Percentiles rank a stretch among this genome's conserved stretches.
Conservation (phyloP, 2,113 vertebrate species). For the Colius striatus region DNA sequence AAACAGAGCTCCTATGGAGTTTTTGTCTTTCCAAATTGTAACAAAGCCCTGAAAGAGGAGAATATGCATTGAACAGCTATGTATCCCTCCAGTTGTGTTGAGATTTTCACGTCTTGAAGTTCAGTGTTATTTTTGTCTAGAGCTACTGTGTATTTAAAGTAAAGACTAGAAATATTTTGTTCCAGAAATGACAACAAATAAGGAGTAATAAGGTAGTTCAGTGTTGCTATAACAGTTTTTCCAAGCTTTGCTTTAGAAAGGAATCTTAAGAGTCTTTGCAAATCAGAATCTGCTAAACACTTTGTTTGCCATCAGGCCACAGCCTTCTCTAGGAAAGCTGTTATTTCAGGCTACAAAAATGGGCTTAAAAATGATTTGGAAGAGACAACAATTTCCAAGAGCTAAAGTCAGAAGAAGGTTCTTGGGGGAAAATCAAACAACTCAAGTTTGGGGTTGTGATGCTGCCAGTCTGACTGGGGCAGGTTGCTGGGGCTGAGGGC, state of each 20-base stretch:
- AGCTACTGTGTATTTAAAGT: too few species aligned
- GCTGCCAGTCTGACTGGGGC: too few species aligned
- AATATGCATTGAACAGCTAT: neutral
- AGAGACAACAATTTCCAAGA: neutral
- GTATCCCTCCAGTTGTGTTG: neutral
- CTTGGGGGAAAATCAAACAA: too few species aligned
- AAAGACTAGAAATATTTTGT: neutral
- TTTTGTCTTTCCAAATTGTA: neutral
- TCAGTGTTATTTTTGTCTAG: too few species aligned
- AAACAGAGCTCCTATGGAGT: neutral
- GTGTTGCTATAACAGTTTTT: neutral
- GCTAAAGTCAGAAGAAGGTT: too few species aligned
- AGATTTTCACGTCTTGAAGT: neutral
- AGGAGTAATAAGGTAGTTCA: neutral
- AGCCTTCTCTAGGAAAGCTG: neutral
- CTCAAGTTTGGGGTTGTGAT: too few species aligned
- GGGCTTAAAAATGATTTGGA: too few species aligned
- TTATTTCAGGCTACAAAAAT: neutral
- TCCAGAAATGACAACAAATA: neutral
- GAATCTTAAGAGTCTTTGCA: neutral
- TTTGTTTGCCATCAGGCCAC: neutral
- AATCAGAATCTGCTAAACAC: neutral
- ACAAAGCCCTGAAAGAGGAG: neutral
- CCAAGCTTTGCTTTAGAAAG: neutral
- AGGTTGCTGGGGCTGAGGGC: too few species aligned